Evolutionary conservation across 2,888 invertebrate species (phyloP).

Genomic region (Stomorhina lunata): DNA sequence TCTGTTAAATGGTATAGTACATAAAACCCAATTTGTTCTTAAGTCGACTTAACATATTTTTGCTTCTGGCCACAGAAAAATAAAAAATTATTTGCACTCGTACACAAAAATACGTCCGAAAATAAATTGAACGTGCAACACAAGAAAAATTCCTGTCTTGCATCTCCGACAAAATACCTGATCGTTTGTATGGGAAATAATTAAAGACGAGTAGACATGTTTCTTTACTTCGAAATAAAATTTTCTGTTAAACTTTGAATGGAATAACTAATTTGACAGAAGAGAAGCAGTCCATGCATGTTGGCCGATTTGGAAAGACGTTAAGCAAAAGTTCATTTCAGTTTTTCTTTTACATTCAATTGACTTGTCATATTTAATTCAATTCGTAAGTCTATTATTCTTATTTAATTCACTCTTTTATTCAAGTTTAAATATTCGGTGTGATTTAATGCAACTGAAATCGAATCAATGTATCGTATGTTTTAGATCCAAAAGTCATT

Average conservation of each 20-base stretch:
- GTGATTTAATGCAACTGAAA: constrained; percentile 18
- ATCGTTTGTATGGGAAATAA: constrained; percentile 16
- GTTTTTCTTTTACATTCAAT: constrained; percentile 9
- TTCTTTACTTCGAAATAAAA: not conserved
- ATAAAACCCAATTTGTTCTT: too few relatives aligned
- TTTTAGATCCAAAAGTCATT: constrained; percentile 54
- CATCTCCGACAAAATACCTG: not conserved
- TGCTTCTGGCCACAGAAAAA: too few relatives aligned
- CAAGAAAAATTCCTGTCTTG: not conserved
- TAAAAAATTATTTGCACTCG: too few relatives aligned
- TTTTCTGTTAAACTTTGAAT: not conserved
- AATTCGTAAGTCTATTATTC: constrained; percentile 12
- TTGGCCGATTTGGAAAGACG: not conserved
- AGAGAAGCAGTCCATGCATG: not conserved
- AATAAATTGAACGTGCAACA: constrained; percentile 5
- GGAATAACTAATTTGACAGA: not conserved
- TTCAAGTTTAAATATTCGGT: not conserved
- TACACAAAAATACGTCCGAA: not conserved
- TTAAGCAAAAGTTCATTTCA: not conserved
- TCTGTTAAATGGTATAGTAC: too few relatives aligned
- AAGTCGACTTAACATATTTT: too few relatives aligned
- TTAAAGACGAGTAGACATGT: constrained; percentile 11
- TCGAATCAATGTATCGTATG: constrained; percentile 29
- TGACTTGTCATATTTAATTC: constrained; percentile 15
- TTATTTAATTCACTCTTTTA: constrained; percentile 14